phyloP scores from a whole-genome alignment of 2,113 vertebrate species.

The Pelusios castaneus region DNA sequence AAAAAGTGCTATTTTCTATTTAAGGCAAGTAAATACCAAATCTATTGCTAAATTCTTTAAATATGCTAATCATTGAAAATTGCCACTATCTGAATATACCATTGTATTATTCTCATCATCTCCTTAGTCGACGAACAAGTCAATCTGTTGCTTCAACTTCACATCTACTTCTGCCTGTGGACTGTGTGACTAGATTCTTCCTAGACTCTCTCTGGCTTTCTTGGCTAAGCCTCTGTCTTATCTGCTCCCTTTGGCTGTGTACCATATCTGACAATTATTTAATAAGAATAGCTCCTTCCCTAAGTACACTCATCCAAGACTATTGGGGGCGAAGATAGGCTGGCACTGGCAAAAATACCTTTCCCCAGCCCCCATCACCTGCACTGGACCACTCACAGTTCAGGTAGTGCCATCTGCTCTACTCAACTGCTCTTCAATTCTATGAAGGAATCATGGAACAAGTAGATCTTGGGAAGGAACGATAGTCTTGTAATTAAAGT shows the following conservation, averaged over 20 bases:
- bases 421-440: not conserved
- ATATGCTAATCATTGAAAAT: not conserved
- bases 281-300: conserved; percentile 16
- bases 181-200: conserved; percentile 49
- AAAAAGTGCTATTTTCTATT: not conserved
- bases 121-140: not conserved
- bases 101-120: not conserved
- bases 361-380: not conserved
- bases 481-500: not conserved
- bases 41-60: not conserved
- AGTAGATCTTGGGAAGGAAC: not conserved
- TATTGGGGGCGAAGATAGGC: not conserved
- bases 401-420: not conserved
- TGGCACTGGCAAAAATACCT: not conserved
- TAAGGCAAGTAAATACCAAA: not conserved
- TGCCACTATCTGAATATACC: not conserved
- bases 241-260: not conserved
- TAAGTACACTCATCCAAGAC: not conserved
- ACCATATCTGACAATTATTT: not conserved
- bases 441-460: not conserved
- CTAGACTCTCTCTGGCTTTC: not conserved
- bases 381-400: not conserved
- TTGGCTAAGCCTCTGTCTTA: not conserved
- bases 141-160: not conserved
- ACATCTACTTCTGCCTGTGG: not conserved